These are phyloP conservation scores for Asobara japonica DNA, from an alignment of 1,140 invertebrate species.

Conservation along the genomic window DNA sequence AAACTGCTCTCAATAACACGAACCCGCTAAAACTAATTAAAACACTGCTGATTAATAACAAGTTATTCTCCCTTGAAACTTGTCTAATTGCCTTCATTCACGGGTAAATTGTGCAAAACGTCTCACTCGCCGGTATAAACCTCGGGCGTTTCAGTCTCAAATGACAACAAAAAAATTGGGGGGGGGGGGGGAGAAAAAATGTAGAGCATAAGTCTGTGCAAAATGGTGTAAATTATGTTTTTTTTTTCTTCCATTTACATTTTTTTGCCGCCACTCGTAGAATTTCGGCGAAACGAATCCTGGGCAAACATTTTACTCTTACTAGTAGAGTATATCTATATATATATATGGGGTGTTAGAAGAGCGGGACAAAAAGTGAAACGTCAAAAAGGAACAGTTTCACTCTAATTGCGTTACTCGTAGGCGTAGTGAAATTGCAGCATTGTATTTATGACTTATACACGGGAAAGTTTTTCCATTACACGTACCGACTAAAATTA, in stretches of 20 bases:
- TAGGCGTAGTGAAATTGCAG: constrained; percentile 30
- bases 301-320: constrained; percentile 25
- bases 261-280: not conserved
- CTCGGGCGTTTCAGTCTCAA: not conserved
- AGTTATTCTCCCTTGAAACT: not conserved
- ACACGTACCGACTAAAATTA: not conserved
- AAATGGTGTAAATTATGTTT: not conserved
- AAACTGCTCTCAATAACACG: not conserved
- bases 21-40: not conserved
- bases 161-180: not conserved
- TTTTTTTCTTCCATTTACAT: not conserved
- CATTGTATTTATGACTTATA: constrained; percentile 3
- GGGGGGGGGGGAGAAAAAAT: not conserved
- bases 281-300: not conserved
- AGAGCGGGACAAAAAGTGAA: not conserved
- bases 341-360: not conserved
- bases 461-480: not conserved
- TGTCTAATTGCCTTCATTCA: not conserved
- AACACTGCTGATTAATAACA: not conserved
- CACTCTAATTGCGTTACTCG: constrained; percentile 31
- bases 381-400: not conserved
- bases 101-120: not conserved
- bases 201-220: not conserved
- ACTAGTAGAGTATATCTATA: not conserved
- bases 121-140: not conserved